Base-by-base conservation (phyloP, 2,888 invertebrate genomes). In the Archips xylosteana region DNA sequence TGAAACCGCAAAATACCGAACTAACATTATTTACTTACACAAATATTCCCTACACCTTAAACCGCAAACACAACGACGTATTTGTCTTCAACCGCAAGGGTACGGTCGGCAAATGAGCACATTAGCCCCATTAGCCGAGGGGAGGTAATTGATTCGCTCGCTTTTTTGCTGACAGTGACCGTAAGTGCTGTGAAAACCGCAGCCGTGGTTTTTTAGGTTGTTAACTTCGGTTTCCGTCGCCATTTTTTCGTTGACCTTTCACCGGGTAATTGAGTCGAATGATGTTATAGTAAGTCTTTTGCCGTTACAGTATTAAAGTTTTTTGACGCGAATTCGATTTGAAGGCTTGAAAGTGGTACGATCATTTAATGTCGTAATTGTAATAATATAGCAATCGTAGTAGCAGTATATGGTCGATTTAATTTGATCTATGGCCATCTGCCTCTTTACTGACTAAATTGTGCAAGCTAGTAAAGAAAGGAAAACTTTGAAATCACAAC, bases 121-220 rank as follows among this genome's bases (percentile, higher is more conserved):
- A 75, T 73, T 75, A 74, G 70, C 73, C 70, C 62, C 73, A 73
- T 75, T 75, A 74, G 73, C 45, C 49, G 70, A 65, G 71, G 68
- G 69, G 75, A 73, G 60, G 73, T 75, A 75, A 75, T 75, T 75
- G 75, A 75, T 75, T 75, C 67, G 59, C 72, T 75, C 70, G 73
- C 62, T 75, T 75, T 75, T 75, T 75, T 73, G 73, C 73, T 73
- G 73, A 68, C 75, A 70, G 67, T 73, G 73, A 71, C 75, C 73
- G 70, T 73, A 70, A 66, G 66, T 70, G 60, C 74, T 70, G 73
- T 73, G 68, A 73, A 73, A 73, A 74, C 74, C 74, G 70, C 74
- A 70, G 49, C 68, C 47, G 67, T 47, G 67, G 71, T 69, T 75
- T 75, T 71, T 75, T 71, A 51, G 34, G 61, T 59, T 71, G 68